Base-by-base conservation (phyloP, 2,113 vertebrate genomes). In the Elaphurus davidianus region DNA sequence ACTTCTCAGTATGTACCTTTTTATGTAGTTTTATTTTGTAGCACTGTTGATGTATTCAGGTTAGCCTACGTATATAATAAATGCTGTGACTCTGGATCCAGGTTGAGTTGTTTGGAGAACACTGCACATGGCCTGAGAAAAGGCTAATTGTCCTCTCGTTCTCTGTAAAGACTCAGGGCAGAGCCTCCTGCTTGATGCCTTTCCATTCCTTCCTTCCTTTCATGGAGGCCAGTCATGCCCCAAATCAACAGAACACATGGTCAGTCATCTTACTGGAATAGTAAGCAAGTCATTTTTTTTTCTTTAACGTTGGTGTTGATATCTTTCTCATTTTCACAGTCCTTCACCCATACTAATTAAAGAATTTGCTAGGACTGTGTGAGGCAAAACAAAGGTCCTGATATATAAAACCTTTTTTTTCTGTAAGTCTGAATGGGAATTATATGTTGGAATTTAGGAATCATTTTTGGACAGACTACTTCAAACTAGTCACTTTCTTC, bases 401-500 rank as follows among this genome's bases (percentile, higher is more conserved):
- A 55, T 91, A 27, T 33, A 10, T 83, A 88, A 84, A 40, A 15
- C 33, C 28, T 12, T 40, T 57, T 14, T 55, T 47, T 19, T 6
- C 52, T 27, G 52, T 19, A 82, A 87, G 16, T 85, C 59, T 76
- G 28, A 90, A 47, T 36, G 11, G 16, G 87, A 83, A 83, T 88
- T 89, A 40, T 47, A 54, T 71, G 3, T 84, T 96, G 25, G 25
- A 91, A 97, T 71, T 67, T 83, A 78, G 45, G 50, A 83, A 91
- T 81, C 2, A 2, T 78, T 94, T 96, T 96, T 17, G 59, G 11
- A 59, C 7, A 90, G 27, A 91, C 7, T 93, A 43, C 36, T 97
- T 96, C 23, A 91, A 7, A 83, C n/a, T 81, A 92, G 33, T 93
- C 15, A 57, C 60, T 94, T 81, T 85, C 45, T 92, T 93, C 86